Evolutionary conservation across 2,797 vertebrate species (phyloP), one percentile per base, ranked within the genome.

Genomic region (Ibycter americanus): DNA sequence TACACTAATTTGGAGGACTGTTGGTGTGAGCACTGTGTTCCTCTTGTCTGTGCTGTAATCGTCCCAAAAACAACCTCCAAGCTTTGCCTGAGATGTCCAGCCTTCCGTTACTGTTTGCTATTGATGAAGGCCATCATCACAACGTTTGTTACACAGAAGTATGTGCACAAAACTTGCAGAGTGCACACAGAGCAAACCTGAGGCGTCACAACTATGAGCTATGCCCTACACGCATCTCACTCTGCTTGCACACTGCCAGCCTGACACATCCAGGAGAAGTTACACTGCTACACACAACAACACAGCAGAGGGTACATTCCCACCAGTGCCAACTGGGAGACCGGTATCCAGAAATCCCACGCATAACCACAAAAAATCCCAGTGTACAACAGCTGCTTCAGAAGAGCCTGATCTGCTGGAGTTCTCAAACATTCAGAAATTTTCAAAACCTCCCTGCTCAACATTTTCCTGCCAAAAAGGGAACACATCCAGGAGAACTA

Each of bases 391-490:
- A 52, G 16, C 27, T 84, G 51, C 4, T 1, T 32, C 46, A 34
- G 49, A 87, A 40, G 25, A 82, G 5, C 29, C 42, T 15, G 29
- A 68, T 73, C 87, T 66, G 62, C 47, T 46, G 42, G 31, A 71
- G 49, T 51, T 82, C 89, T 87, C 54, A 87, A 93, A 72, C 36
- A 46, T 20, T 23, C 66, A 6, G n/a, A 55, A 74, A 73, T 66
- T n/a, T 72, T 84, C 42, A 73, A 87, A 80, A 58, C 17, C 18
- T 66, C 47, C 16, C 27, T 87, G 27, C 17, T 90, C 70, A 82
- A 46, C 10, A 20, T 77, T 52, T 89, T 77, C 78, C 67, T 94
- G 78, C 51, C 71, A 55, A 73, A 91, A 80, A 87, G 27, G 36
- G 19, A 87, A 68, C 22, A 26, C 26, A 65, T 46, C 51, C 74